Evolutionary conservation across 2,888 invertebrate genomes (phyloP).

Genomic region (Xanthia icteritia): DNA sequence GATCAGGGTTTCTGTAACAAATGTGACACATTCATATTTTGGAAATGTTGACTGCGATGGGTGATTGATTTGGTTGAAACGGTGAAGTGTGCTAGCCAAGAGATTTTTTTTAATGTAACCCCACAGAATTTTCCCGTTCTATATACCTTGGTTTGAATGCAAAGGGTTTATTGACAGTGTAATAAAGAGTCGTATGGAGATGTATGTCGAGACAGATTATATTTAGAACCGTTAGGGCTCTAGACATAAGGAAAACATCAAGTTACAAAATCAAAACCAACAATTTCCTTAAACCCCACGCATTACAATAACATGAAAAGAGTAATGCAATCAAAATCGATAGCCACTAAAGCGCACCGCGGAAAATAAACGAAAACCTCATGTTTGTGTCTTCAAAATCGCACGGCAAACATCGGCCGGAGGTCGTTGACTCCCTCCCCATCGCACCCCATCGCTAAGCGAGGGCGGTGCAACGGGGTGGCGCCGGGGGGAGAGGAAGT

Average conservation of each 20-base stretch:
- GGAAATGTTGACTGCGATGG: background rate
- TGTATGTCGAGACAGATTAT: background rate
- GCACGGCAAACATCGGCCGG: constrained; percentile 84
- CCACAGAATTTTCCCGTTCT: background rate
- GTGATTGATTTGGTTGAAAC: background rate
- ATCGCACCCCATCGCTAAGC: constrained; percentile 74
- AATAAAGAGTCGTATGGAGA: background rate
- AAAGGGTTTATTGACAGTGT: background rate
- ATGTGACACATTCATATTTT: constrained; percentile 33
- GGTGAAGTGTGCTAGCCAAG: too few relatives aligned
- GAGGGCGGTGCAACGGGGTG: constrained; percentile 71
- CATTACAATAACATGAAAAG: constrained; percentile 56
- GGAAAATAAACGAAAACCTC: constrained; percentile 82
- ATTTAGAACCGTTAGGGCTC: background rate
- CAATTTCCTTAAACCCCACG: constrained; percentile 20
- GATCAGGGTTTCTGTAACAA: constrained; percentile 92
- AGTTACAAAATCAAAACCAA: constrained; percentile 11
- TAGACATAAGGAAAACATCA: background rate
- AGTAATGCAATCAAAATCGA: constrained; percentile 76
- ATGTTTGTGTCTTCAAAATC: constrained; percentile 88
- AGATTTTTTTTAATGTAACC: background rate
- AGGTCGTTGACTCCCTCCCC: constrained; percentile 83
- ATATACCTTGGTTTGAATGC: background rate
- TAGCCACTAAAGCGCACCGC: constrained; percentile 77
- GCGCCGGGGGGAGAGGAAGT: constrained; percentile 79